Evolutionary conservation across 2,113 vertebrate species (phyloP), one percentile per base, ranked within the genome.

Genomic region (Carlito syrichta): DNA sequence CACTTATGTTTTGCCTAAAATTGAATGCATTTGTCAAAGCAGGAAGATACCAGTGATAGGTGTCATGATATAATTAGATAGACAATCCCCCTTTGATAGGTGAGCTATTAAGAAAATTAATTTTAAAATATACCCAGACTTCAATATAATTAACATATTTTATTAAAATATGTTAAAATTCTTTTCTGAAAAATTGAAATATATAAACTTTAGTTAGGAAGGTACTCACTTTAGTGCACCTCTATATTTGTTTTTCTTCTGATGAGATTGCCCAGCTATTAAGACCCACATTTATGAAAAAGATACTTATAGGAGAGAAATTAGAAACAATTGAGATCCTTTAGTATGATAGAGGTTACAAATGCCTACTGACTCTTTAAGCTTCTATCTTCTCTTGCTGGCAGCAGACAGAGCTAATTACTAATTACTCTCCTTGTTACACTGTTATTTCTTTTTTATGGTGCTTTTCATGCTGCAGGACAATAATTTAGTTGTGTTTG

Each of bases 1-100:
- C 35, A 88, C 58, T 17, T 74, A 50, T 83, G 54, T 96, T 96
- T 97, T 97, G 38, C 85, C 81, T 95, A 78, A 95, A 90, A 93
- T 23, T 95, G 86, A 97, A 84, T 91, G 58, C 27, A 76, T 91
- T 94, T 96, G 97, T 97, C 96, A 95, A 96, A 97, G 82, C 78
- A 97, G 32, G 38, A 79, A 97, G 82, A 95, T 89, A 63, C 14
- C 22, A 91, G n/a, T 86, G 88, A 96, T 94, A 63, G 77, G 45
- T 78, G 38, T 23, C 38, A 81, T 93, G 81, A 88, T 93, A 95
- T 93, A 96, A 83, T 82, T 97, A 90, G 43, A 85, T 35, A 79
- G 45, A 88, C 68, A 94, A 96, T 96, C 22, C 23, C 50, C 35
- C 63, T 93, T 96, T 94, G 91, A 93, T 96, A 91, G 22, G 32